These are phyloP conservation scores for Sesamia nonagrioides DNA, from an alignment of 1,140 invertebrate species.

Conservation along the genomic window DNA sequence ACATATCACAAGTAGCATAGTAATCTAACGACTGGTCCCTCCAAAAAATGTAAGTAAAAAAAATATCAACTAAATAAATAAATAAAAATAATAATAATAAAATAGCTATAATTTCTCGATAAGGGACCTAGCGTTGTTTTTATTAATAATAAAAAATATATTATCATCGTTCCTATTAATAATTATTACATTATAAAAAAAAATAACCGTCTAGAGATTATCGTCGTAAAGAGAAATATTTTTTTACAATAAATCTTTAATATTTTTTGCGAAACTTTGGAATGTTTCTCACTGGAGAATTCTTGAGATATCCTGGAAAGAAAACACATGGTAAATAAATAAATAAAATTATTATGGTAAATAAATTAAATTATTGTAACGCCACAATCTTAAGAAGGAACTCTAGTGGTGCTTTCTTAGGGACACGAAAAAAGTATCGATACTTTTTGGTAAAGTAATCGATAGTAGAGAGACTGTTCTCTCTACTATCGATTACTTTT, in stretches of 20 bases:
- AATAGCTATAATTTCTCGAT: conserved; percentile 12
- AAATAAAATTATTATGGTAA: too few species aligned
- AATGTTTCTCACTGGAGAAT: conserved; percentile 83
- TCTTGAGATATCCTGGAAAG: conserved; percentile 77
- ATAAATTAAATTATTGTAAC: too few species aligned
- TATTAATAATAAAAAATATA: conserved; percentile 51
- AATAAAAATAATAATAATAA: conserved; percentile 11
- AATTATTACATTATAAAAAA: conserved; percentile 53
- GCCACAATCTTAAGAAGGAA: too few species aligned
- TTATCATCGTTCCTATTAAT: conserved; percentile 46
- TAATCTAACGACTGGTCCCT: conserved; percentile 36
- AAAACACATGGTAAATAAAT: conserved; percentile 6
- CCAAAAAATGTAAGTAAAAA: conserved; percentile 4
- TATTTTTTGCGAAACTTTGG: conserved; percentile 71
- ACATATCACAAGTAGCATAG: conserved; percentile 41
- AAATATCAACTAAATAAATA: conserved; percentile 37
- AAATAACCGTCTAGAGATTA: conserved; percentile 70
- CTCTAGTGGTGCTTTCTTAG: too few species aligned
- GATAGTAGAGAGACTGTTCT: too few species aligned
- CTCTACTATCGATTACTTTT: too few species aligned
- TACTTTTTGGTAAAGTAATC: too few species aligned
- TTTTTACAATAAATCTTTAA: conserved; percentile 57
- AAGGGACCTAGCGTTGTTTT: conserved; percentile 1
- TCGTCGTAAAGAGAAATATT: conserved; percentile 71
- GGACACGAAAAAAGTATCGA: too few species aligned